These are phyloP conservation scores for Seriola aureovittata DNA, from an alignment of 2,113 vertebrate species.

Conservation along the genomic window DNA sequence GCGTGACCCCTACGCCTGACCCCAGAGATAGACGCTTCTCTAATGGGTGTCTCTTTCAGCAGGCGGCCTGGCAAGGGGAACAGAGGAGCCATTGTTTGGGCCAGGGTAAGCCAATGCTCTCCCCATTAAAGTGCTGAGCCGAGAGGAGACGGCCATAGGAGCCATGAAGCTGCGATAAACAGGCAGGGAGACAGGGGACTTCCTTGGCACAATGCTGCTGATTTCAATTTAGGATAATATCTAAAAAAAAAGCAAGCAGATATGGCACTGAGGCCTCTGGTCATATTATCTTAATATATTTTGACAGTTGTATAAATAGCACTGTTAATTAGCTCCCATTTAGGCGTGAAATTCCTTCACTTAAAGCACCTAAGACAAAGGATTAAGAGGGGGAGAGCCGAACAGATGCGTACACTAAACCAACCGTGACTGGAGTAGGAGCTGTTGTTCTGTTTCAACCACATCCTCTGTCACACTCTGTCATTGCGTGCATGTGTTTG, in stretches of 20 bases:
- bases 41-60: constrained; percentile 89
- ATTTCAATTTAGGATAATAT: constrained; percentile 28
- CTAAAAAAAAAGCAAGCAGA: constrained; percentile 12
- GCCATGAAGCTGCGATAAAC: constrained; percentile 53
- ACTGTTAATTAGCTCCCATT: constrained; percentile 47
- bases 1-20: constrained; percentile 82
- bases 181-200: constrained; percentile 31
- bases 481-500: constrained; percentile 47
- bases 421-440: constrained; percentile 44
- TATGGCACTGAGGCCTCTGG: background rate
- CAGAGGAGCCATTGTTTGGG: constrained; percentile 85
- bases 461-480: constrained; percentile 66
- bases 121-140: constrained; percentile 78
- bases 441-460: constrained; percentile 69
- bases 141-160: constrained; percentile 37
- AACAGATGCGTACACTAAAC: constrained; percentile 51
- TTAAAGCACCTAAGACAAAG: constrained; percentile 49
- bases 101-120: constrained; percentile 77
- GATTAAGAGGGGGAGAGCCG: constrained; percentile 37
- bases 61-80: constrained; percentile 69
- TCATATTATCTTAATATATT: constrained; percentile 50
- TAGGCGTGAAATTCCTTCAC: constrained; percentile 39
- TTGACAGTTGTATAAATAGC: constrained; percentile 55
- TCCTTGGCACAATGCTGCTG: constrained; percentile 43
- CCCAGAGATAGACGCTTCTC: constrained; percentile 85